phyloP scores from a whole-genome alignment of 2,797 vertebrate species.

The Astyanax mexicanus region DNA sequence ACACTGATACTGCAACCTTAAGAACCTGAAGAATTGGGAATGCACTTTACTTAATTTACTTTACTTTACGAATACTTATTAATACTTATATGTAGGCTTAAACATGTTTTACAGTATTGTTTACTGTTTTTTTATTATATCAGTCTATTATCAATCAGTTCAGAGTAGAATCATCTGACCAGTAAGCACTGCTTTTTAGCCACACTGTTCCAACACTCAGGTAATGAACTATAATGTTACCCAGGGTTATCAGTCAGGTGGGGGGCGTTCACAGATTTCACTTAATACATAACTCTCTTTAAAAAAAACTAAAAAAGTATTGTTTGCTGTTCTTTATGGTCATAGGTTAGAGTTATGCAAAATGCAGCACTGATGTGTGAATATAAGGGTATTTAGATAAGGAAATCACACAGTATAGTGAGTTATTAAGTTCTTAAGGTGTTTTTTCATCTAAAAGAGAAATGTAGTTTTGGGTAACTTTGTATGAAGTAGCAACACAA shows the following conservation, averaged over 20 bases:
- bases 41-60: no score
- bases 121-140: no score
- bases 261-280: neutral
- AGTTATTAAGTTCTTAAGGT: neutral
- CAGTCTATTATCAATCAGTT: no score
- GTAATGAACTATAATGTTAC: neutral
- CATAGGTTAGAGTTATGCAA: neutral
- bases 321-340: slow-evolving; percentile 6
- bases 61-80: no score
- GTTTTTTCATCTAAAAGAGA: neutral
- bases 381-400: neutral
- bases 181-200: neutral
- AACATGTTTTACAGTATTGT: no score
- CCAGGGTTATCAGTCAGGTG: neutral
- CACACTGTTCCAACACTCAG: neutral
- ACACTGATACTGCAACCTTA: no score
- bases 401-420: no score
- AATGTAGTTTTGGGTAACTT: neutral
- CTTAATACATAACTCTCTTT: neutral
- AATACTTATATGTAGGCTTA: no score
- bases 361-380: neutral
- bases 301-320: no score
- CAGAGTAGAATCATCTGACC: neutral
- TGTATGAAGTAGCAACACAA: neutral
- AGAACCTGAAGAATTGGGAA: no score